phyloP scores from a whole-genome alignment of 2,113 vertebrate species.

The Chaetops frenatus region DNA sequence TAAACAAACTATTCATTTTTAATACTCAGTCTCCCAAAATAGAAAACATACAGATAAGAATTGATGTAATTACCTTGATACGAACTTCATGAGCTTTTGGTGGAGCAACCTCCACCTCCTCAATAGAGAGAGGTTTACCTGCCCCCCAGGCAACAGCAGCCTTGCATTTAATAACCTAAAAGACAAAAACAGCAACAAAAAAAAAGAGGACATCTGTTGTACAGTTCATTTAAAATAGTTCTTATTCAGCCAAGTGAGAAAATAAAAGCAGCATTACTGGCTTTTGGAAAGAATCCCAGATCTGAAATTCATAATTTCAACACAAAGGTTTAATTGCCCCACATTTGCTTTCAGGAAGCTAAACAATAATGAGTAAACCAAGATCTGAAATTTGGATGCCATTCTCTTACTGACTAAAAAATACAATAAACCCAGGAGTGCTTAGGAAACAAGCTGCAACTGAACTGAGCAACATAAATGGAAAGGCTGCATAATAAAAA shows the following conservation, averaged over 20 bases:
- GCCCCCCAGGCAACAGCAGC: conserved; percentile 80
- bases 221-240: background rate
- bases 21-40: background rate
- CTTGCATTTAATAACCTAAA: conserved; percentile 77
- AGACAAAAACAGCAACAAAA: background rate
- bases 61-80: conserved; percentile 73
- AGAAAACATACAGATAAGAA: background rate
- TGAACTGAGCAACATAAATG: background rate
- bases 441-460: background rate
- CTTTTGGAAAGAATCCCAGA: conserved; percentile 20
- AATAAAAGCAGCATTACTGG: background rate
- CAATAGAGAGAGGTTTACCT: conserved; percentile 76
- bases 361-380: background rate
- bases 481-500: background rate
- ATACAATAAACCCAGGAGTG: background rate
- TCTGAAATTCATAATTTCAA: background rate
- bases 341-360: background rate
- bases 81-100: conserved; percentile 82
- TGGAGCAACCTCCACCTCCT: conserved; percentile 78
- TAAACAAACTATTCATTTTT: background rate
- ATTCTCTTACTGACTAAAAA: background rate
- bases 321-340: background rate
- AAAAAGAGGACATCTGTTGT: background rate
- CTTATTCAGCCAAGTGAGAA: background rate
- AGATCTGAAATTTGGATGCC: background rate